Evolutionary conservation across 1,140 invertebrate genomes (phyloP).

Genomic region (Caenorhabditis latens): DNA sequence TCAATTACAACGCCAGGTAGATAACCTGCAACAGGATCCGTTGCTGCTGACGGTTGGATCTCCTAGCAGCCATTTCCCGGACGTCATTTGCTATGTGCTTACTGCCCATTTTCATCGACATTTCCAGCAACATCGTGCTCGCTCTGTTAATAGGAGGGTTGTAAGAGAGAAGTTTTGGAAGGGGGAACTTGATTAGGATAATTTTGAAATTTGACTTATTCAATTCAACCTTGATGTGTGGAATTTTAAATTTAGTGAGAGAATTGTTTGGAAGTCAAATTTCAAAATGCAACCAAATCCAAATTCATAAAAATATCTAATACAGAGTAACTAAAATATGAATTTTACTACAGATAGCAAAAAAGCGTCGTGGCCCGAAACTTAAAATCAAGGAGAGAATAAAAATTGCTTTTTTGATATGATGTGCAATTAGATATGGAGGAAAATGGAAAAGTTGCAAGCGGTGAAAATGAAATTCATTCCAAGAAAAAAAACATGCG

Average conservation of each 20-base stretch:
- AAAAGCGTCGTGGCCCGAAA: conserved; percentile 45
- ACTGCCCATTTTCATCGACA: conserved; percentile 77
- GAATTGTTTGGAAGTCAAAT: no score
- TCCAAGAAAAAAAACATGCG: conserved; percentile 25
- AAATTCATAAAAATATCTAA: neutral
- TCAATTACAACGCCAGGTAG: neutral
- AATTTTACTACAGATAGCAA: conserved; percentile 47
- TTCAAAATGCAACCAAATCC: neutral
- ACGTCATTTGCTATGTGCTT: conserved; percentile 73
- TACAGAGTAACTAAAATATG: neutral
- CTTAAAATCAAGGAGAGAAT: neutral
- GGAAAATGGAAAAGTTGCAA: conserved; percentile 8
- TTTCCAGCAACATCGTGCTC: conserved; percentile 76
- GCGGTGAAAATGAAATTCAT: conserved; percentile 10
- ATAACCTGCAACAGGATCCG: conserved; percentile 75
- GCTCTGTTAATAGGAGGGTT: conserved; percentile 68
- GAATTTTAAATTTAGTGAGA: no score
- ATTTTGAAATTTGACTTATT: no score
- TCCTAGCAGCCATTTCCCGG: conserved; percentile 71
- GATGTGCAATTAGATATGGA: conserved; percentile 13
- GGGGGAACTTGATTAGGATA: neutral
- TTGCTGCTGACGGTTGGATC: conserved; percentile 76
- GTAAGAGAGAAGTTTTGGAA: neutral
- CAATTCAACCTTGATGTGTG: no score
- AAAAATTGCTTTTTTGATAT: neutral